Percentiles rank a stretch among this genome's conserved stretches.
phyloP scores from a whole-genome alignment of 2,888 invertebrate species.

The Leucoma salicis region DNA sequence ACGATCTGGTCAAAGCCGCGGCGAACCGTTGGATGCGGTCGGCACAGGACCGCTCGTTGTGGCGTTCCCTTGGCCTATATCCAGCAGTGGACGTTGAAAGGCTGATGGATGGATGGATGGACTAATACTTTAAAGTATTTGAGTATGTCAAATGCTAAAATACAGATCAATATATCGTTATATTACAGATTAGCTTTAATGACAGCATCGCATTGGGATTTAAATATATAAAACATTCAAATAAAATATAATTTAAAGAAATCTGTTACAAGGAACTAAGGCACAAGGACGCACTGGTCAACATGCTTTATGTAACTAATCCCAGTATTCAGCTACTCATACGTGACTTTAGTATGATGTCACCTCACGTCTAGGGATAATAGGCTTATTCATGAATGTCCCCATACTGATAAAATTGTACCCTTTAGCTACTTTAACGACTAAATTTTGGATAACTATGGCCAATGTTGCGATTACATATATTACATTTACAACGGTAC shows the following conservation, averaged over 20 bases:
- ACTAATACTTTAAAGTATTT: too few relatives aligned
- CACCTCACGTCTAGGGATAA: slow-evolving; percentile 41
- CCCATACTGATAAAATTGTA: slow-evolving; percentile 29
- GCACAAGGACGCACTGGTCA: slow-evolving; percentile 10
- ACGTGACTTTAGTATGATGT: slow-evolving; percentile 30
- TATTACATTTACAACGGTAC: not conserved
- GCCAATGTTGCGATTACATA: not conserved
- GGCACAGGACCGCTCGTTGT: too few relatives aligned
- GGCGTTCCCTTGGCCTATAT: too few relatives aligned
- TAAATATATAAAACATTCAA: too few relatives aligned
- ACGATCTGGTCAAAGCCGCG: too few relatives aligned
- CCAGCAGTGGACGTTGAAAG: too few relatives aligned
- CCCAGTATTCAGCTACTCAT: slow-evolving; percentile 13
- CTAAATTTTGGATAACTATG: not conserved
- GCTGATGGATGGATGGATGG: too few relatives aligned
- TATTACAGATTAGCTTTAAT: slow-evolving; percentile 12
- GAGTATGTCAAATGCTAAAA: too few relatives aligned
- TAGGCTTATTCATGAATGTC: slow-evolving; percentile 41
- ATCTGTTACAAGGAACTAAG: slow-evolving; percentile 10
- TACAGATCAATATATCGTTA: too few relatives aligned
- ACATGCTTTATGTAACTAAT: slow-evolving; percentile 19
- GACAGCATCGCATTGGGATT: slow-evolving; percentile 17
- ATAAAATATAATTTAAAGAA: slow-evolving; percentile 13
- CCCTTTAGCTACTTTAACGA: slow-evolving; percentile 26
- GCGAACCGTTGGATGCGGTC: too few relatives aligned